Conservation (phyloP, 2,113 vertebrate genomes). For the Phrynosoma blainvillii region DNA sequence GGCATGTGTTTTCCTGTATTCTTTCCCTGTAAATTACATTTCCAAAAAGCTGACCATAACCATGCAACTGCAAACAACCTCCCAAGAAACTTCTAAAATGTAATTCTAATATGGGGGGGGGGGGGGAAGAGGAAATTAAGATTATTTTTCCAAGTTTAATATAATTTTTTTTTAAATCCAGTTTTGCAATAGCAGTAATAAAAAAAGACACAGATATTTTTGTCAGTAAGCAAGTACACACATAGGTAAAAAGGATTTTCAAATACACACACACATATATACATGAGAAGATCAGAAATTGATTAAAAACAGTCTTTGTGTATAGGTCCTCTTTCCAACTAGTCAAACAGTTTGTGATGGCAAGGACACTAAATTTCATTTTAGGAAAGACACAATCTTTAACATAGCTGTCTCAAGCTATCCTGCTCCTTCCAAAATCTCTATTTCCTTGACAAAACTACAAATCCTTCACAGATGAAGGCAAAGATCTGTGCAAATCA, state of each 20-base stretch:
- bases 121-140: background rate
- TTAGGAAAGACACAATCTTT: constrained; percentile 31
- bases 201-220: constrained; percentile 9
- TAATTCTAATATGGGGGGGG: background rate
- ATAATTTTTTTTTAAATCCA: background rate
- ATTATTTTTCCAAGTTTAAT: background rate
- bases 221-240: constrained; percentile 58
- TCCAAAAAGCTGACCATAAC: constrained; percentile 37
- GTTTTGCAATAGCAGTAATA: background rate
- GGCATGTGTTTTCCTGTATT: constrained; percentile 6
- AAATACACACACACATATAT: constrained; percentile 29
- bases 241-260: constrained; percentile 55
- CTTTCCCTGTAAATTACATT: constrained; percentile 5
- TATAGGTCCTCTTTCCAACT: constrained; percentile 66
- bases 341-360: constrained; percentile 60
- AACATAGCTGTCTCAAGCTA: background rate
- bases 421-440: constrained; percentile 54
- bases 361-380: constrained; percentile 48
- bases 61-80: constrained; percentile 44
- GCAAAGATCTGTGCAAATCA: constrained; percentile 66
- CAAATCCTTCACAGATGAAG: constrained; percentile 41
- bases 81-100: constrained; percentile 27
- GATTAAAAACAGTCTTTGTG: constrained; percentile 58
- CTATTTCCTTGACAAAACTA: constrained; percentile 51
- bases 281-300: constrained; percentile 50